These are phyloP conservation scores for Enteromius fasciolatus DNA, from an alignment of 2,797 vertebrate species.

Conservation along the genomic window DNA sequence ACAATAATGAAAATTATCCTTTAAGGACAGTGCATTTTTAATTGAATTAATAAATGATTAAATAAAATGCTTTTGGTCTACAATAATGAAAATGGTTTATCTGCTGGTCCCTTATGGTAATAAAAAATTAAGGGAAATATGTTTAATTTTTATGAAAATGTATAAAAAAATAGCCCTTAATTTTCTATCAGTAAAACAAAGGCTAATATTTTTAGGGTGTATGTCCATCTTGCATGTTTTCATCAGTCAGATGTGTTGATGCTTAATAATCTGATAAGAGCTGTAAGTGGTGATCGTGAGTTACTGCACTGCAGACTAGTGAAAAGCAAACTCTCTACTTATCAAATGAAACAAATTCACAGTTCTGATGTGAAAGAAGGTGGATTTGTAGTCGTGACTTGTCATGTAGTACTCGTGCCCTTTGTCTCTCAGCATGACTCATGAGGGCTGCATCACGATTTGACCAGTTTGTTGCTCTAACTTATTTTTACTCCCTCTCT, in stretches of 20 bases:
- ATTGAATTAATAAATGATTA: not conserved
- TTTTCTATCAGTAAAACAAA: not conserved
- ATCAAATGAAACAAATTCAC: not conserved
- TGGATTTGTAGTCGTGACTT: not conserved
- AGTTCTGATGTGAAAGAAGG: not conserved
- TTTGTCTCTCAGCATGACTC: slow-evolving; percentile 12
- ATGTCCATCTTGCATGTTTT: not conserved
- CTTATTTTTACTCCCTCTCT: not conserved
- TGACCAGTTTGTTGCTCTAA: not conserved
- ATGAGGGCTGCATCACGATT: not conserved
- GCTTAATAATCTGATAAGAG: not conserved
- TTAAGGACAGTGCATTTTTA: not conserved
- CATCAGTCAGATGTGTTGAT: not conserved
- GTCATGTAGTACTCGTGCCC: not conserved
- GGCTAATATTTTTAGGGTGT: not conserved
- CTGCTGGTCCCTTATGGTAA: not conserved
- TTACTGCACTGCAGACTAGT: not conserved
- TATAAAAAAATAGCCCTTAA: not conserved
- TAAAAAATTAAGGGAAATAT: not conserved
- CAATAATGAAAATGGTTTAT: not conserved
- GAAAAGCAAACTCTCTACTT: not conserved
- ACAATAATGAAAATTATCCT: not conserved
- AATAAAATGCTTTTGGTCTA: not conserved
- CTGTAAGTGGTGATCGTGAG: not conserved
- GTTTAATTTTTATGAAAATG: not conserved